A percentile compares a stretch with the other conserved stretches of the same genome.
Conservation (phyloP, 2,888 invertebrate genomes). For the Sinodicranocentrus sp. region DNA sequence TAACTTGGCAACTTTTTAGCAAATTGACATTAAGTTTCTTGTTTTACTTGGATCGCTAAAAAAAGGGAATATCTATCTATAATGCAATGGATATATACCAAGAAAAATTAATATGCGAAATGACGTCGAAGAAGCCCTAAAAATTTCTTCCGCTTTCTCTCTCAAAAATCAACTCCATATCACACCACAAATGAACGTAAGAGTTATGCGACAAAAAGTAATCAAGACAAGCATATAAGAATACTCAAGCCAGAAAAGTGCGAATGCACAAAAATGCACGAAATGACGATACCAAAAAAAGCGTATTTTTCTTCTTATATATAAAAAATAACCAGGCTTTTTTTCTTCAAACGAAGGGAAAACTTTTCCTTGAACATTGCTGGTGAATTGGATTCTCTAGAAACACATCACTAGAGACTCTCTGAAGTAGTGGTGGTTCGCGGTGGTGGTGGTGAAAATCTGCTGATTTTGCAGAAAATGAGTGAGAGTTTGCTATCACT, state of each 20-base stretch:
- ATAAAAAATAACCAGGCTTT: constrained; percentile 13
- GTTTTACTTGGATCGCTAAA: too few relatives aligned
- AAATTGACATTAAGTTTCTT: too few relatives aligned
- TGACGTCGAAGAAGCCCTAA: too few relatives aligned
- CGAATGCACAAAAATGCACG: constrained; percentile 47
- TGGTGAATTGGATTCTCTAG: constrained; percentile 11
- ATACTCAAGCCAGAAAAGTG: constrained; percentile 54
- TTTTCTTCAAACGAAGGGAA: constrained; percentile 26
- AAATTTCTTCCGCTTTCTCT: too few relatives aligned
- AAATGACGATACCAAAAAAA: neutral
- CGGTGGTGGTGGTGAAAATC: constrained; percentile 55
- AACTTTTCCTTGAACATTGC: constrained; percentile 26
- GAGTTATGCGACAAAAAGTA: too few relatives aligned
- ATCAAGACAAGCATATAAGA: too few relatives aligned
- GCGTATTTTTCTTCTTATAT: neutral
- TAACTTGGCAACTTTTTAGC: too few relatives aligned
- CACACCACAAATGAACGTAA: too few relatives aligned
- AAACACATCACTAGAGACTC: constrained; percentile 9
- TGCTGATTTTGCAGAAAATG: constrained; percentile 68
- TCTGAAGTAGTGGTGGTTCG: constrained; percentile 35
- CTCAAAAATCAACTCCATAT: too few relatives aligned
- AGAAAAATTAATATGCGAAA: too few relatives aligned
- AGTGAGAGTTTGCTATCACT: constrained; percentile 58
- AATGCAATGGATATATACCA: too few relatives aligned
- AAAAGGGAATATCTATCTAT: too few relatives aligned